Evolutionary conservation across 1,140 invertebrate species (phyloP).

Genomic region (Eufriesea mexicana): DNA sequence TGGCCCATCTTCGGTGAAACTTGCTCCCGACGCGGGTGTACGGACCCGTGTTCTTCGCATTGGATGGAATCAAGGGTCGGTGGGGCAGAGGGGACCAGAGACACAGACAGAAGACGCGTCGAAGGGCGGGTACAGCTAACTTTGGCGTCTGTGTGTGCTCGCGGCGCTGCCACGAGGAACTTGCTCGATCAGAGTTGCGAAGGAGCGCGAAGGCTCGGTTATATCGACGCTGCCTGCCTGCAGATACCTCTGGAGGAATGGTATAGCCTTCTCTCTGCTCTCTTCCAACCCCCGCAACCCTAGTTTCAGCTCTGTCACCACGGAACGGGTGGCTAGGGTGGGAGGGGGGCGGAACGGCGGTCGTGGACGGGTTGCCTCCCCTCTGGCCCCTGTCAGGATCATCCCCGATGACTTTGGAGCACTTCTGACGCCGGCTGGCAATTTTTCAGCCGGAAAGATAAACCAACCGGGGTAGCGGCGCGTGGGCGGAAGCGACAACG

Average conservation of each 20-base stretch:
- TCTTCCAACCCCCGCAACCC: not conserved
- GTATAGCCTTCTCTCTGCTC: constrained; percentile 2
- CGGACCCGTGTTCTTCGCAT: constrained; percentile 32
- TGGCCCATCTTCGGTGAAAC: constrained; percentile 78
- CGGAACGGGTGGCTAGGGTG: too few relatives aligned
- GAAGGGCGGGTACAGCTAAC: constrained; percentile 41
- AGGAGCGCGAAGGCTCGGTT: constrained; percentile 55
- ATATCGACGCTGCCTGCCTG: constrained; percentile 45
- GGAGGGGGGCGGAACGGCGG: too few relatives aligned
- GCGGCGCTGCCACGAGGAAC: constrained; percentile 69
- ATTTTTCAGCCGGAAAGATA: constrained; percentile 46
- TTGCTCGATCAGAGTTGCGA: constrained; percentile 78
- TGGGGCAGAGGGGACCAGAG: not conserved
- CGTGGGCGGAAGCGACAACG: constrained; percentile 15
- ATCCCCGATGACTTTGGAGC: constrained; percentile 27
- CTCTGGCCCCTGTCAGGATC: constrained; percentile 1
- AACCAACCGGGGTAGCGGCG: not conserved
- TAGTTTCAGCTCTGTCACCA: not conserved
- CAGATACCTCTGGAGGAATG: constrained; percentile 53
- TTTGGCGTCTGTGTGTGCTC: constrained; percentile 63
- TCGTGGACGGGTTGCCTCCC: not conserved
- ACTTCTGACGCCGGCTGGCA: constrained; percentile 25
- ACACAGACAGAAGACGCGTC: not conserved
- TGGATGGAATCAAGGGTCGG: not conserved
- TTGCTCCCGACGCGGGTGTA: constrained; percentile 52